These are phyloP conservation scores for Caenorhabditis drosophilae DNA, from an alignment of 2,888 invertebrate genomes.

Conservation along the genomic window DNA sequence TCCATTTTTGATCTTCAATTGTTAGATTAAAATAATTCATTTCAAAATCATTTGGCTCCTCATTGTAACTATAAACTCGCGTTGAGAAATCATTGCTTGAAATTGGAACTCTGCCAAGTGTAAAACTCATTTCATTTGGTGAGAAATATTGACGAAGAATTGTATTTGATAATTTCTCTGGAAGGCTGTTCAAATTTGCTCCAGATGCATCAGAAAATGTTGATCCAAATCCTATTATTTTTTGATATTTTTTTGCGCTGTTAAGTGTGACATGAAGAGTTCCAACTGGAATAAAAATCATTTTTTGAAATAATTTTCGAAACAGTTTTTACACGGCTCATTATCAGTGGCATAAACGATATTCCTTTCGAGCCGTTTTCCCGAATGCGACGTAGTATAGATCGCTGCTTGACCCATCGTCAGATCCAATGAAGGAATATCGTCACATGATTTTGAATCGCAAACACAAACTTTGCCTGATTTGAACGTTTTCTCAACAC, in stretches of 20 bases:
- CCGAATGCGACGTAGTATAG: slow-evolving; percentile 34
- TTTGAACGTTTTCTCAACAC: slow-evolving; percentile 29
- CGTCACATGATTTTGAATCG: slow-evolving; percentile 51
- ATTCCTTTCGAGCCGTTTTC: slow-evolving; percentile 38
- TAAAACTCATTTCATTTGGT: not conserved
- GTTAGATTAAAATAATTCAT: slow-evolving; percentile 22
- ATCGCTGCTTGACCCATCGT: slow-evolving; percentile 38
- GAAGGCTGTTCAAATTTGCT: slow-evolving; percentile 24
- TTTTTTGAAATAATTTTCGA: not conserved
- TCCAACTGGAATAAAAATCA: slow-evolving; percentile 15
- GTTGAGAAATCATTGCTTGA: slow-evolving; percentile 29
- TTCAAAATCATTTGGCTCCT: slow-evolving; percentile 16
- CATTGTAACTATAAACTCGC: slow-evolving; percentile 30
- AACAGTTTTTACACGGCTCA: slow-evolving; percentile 15
- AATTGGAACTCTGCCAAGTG: slow-evolving; percentile 28
- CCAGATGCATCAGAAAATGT: slow-evolving; percentile 33
- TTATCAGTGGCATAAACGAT: slow-evolving; percentile 26
- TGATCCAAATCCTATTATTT: slow-evolving; percentile 27
- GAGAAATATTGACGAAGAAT: slow-evolving; percentile 29
- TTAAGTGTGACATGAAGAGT: slow-evolving; percentile 24
- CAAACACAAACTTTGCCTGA: slow-evolving; percentile 53
- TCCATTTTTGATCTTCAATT: slow-evolving; percentile 25
- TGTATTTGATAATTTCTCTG: slow-evolving; percentile 18
- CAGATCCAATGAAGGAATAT: slow-evolving; percentile 26
- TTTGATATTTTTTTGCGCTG: slow-evolving; percentile 20